These are phyloP conservation scores for Drymonia ruficornis DNA, from an alignment of 2,888 invertebrate genomes.

Conservation along the genomic window DNA sequence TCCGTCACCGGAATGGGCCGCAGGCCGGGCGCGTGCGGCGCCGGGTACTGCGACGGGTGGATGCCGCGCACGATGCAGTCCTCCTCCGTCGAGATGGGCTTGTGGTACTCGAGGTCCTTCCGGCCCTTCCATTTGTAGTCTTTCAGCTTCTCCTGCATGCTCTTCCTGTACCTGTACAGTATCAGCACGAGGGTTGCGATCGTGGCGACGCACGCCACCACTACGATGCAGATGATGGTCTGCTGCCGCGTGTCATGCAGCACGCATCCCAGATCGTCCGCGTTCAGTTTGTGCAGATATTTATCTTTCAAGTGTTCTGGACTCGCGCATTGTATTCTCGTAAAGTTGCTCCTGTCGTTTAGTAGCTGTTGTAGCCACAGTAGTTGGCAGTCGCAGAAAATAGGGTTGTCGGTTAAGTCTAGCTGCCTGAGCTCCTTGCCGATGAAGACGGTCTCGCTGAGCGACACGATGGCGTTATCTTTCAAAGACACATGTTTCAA, in stretches of 20 bases:
- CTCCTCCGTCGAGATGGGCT: constrained; percentile 93
- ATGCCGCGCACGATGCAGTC: constrained; percentile 91
- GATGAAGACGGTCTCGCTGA: constrained; percentile 92
- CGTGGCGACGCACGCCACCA: constrained; percentile 89
- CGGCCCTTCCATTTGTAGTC: constrained; percentile 92
- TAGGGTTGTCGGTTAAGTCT: constrained; percentile 93
- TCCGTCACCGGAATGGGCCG: constrained; percentile 94
- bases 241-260: constrained; percentile 92
- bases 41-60: constrained; percentile 81
- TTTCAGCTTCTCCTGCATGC: constrained; percentile 92
- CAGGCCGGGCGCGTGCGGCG: constrained; percentile 80
- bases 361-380: constrained; percentile 92
- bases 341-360: constrained; percentile 88
- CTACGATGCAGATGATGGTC: constrained; percentile 90
- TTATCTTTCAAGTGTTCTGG: constrained; percentile 90
- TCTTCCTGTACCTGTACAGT: constrained; percentile 91
- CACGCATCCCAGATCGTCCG: constrained; percentile 92
- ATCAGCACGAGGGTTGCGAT: constrained; percentile 89
- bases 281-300: constrained; percentile 87
- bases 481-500: constrained; percentile 90
- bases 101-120: constrained; percentile 95
- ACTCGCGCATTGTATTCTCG: constrained; percentile 89
- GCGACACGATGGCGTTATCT: constrained; percentile 90
- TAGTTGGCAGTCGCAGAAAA: constrained; percentile 92
- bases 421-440: constrained; percentile 91